Conservation (phyloP, 2,113 vertebrate genomes). For the Podarcis cretensis region DNA sequence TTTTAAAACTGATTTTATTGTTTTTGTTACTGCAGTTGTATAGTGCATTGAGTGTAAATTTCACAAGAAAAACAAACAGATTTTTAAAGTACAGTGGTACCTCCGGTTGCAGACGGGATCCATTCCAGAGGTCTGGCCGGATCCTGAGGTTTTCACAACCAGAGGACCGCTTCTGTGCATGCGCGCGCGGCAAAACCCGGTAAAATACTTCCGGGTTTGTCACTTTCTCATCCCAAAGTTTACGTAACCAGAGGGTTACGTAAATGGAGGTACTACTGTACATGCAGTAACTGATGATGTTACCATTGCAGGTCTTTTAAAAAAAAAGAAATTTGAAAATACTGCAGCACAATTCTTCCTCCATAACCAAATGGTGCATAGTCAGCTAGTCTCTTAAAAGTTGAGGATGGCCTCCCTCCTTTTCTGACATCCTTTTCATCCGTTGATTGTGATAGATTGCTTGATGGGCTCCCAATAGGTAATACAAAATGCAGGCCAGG, state of each 20-base stretch:
- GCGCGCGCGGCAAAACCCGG: too few species aligned
- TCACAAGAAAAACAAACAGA: background rate
- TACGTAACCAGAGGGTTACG: too few species aligned
- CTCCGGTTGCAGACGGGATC: too few species aligned
- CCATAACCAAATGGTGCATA: background rate
- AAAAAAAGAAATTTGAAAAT: background rate
- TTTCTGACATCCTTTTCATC: too few species aligned
- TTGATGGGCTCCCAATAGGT: background rate
- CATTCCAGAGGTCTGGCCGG: too few species aligned
- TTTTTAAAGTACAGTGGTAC: background rate
- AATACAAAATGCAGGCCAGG: background rate
- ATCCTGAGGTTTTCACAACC: too few species aligned
- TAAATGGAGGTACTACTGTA: too few species aligned
- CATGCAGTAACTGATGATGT: background rate
- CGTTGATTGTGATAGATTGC: background rate
- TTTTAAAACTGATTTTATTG: background rate
- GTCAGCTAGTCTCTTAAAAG: background rate
- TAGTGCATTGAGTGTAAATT: background rate
- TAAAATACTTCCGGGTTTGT: too few species aligned
- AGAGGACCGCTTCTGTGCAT: too few species aligned
- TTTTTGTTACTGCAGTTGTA: background rate
- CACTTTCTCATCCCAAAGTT: too few species aligned
- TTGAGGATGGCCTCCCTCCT: background rate
- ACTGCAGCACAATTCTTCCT: background rate
- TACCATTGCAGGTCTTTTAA: background rate